Conservation (phyloP, 2,113 vertebrate genomes). For the Atrichornis clamosus region DNA sequence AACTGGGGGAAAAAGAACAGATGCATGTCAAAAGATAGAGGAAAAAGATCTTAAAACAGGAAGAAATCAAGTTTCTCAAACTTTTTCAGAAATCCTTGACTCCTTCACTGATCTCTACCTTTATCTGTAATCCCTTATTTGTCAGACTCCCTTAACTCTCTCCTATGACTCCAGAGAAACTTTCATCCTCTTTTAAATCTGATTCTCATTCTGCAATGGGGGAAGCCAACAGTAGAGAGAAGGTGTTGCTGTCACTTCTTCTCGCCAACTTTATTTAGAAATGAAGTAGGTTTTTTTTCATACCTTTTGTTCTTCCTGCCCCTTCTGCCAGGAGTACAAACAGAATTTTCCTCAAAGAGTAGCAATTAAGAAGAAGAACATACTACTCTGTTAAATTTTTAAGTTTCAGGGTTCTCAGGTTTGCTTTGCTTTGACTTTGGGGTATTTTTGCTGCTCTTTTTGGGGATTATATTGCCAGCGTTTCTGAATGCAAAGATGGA, state of each 20-base stretch:
- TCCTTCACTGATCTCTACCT: background rate
- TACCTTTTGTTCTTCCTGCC: background rate
- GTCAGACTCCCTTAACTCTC: background rate
- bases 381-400: background rate
- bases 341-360: background rate
- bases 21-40: background rate
- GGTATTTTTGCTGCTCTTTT: background rate
- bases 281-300: fast-evolving
- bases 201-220: background rate
- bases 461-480: background rate
- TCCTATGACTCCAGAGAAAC: background rate
- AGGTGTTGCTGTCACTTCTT: background rate
- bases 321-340: background rate
- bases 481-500: background rate
- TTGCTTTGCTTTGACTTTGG: background rate
- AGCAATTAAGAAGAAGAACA: background rate
- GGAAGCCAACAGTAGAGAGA: background rate
- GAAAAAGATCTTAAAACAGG: background rate
- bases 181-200: background rate
- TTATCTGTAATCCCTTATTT: background rate
- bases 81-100: background rate
- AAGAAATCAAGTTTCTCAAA: background rate
- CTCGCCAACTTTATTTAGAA: background rate
- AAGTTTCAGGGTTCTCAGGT: background rate
- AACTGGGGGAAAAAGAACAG: background rate